phyloP scores from a whole-genome alignment of 1,140 invertebrate species.

The Orius insidiosus region DNA sequence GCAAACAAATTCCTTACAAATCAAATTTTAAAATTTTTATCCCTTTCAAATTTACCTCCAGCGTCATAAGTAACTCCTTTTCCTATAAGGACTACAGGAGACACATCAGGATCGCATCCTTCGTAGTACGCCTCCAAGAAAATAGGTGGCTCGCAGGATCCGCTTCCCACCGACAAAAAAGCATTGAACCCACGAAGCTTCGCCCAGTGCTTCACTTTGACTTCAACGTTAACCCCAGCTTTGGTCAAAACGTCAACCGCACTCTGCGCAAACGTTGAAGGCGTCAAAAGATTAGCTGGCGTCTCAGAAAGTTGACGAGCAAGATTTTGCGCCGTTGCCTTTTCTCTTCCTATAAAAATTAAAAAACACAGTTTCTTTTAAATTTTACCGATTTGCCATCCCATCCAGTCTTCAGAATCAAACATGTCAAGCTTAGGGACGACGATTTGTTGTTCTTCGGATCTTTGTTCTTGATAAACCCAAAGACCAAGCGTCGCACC shows the following conservation, averaged over 20 bases:
- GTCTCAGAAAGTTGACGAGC: conserved; percentile 39
- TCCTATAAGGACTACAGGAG: conserved; percentile 28
- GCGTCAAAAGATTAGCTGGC: conserved; percentile 44
- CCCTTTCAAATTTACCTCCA: conserved; percentile 31
- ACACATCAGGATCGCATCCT: conserved; percentile 26
- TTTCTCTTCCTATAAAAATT: conserved; percentile 29
- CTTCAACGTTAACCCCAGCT: conserved; percentile 29
- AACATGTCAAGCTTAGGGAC: conserved; percentile 17
- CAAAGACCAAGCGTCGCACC: conserved; percentile 29
- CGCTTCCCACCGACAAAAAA: conserved; percentile 40
- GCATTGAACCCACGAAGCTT: conserved; percentile 40
- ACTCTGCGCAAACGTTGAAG: conserved; percentile 36
- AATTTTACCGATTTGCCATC: conserved; percentile 30
- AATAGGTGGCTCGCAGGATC: conserved; percentile 40
- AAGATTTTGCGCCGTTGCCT: conserved; percentile 42
- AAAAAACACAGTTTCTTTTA: background rate
- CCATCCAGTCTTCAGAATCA: conserved; percentile 25
- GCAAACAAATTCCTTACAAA: conserved; percentile 44
- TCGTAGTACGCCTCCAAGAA: conserved; percentile 39
- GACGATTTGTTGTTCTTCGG: conserved; percentile 23
- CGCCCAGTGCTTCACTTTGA: conserved; percentile 37
- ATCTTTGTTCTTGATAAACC: conserved; percentile 34
- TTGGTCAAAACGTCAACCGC: conserved; percentile 29
- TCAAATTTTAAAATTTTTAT: no score
- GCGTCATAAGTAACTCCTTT: conserved; percentile 50